phyloP scores from a whole-genome alignment of 2,888 invertebrate species.

The Pilophorus perplexus region DNA sequence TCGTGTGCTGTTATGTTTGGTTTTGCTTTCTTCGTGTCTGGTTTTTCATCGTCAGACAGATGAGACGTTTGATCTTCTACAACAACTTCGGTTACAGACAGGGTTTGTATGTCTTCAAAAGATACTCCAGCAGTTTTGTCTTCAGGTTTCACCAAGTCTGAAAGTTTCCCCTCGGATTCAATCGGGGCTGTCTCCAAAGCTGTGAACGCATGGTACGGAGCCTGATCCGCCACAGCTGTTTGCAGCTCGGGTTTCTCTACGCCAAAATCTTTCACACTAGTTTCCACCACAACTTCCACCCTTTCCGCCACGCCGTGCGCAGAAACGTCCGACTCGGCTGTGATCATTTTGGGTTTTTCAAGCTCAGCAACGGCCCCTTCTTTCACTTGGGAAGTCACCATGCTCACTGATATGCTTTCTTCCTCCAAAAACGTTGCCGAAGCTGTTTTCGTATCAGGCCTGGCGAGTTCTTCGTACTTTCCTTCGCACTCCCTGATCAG shows the following conservation, averaged over 20 bases:
- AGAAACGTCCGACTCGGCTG: constrained; percentile 48
- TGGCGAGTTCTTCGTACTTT: constrained; percentile 52
- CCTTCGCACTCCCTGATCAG: constrained; percentile 61
- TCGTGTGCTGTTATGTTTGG: constrained; percentile 49
- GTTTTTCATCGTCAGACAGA: constrained; percentile 47
- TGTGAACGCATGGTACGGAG: constrained; percentile 53
- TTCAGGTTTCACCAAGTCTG: constrained; percentile 52
- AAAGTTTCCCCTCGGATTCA: constrained; percentile 55
- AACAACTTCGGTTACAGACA: constrained; percentile 48
- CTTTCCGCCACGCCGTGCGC: constrained; percentile 51
- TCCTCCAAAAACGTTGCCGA: constrained; percentile 50
- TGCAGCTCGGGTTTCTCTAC: constrained; percentile 50
- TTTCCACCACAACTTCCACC: constrained; percentile 45
- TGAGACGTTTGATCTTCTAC: constrained; percentile 48
- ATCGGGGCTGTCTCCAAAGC: constrained; percentile 53
- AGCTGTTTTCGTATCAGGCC: constrained; percentile 58
- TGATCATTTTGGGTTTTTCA: constrained; percentile 54
- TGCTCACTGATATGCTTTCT: constrained; percentile 51
- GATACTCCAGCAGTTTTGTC: constrained; percentile 49
- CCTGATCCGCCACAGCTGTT: constrained; percentile 51
- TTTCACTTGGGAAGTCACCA: constrained; percentile 55
- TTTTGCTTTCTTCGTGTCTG: constrained; percentile 48
- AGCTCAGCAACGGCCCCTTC: constrained; percentile 54
- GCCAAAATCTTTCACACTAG: constrained; percentile 45
- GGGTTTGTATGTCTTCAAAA: constrained; percentile 49